Base-by-base conservation (phyloP, 2,888 invertebrate genomes). In the Drosophila kuntzei region DNA sequence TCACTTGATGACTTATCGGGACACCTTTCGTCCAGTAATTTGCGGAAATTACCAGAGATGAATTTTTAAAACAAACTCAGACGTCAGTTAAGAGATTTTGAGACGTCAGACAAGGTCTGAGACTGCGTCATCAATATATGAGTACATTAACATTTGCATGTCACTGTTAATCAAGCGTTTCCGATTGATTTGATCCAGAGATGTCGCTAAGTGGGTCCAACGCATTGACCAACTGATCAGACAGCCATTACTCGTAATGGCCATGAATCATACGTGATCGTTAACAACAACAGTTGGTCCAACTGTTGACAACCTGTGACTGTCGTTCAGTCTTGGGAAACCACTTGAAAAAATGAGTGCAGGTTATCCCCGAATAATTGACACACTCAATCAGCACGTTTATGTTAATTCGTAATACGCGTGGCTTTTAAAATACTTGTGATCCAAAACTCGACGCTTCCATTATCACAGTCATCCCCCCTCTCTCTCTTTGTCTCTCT, bases 381-480 rank as follows among this genome's bases (percentile, higher is more conserved):
- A 76, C 76, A 60, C 54, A 55, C 63, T 53, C 62, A 87, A 85
- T 85, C 73, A 80, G 50, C 81, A 71, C 60, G 47, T 51, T 61
- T 70, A 72, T 86, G 84, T 72, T 83, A 85, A 85, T 85, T 81
- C 66, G 68, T 61, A 72, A 74, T 79, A 77, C 84, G 84, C 84
- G 84, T 84, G 87, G 83, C 83, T 81, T 85, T 86, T 80, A 83
- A 68, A 78, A 72, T 69, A 68, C 69, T 59, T 77, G 64, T 65
- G 71, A 68, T 71, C 29, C 32, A 18, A 16, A 14, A 29, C 41
- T 22, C 20, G 4, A 36, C 25, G 43, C 55, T 53, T 16, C 54
- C 54, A 54, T 54, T 54, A 37, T 34, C 25, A 34, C 25, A 27
- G 18, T 12, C 41, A 29, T 14, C 0, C 51, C 12, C 39, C 3